Percentiles rank a stretch among this genome's conserved stretches.
Evolutionary conservation across 2,888 invertebrate species (phyloP).

Genomic region (Myopa testacea): DNA sequence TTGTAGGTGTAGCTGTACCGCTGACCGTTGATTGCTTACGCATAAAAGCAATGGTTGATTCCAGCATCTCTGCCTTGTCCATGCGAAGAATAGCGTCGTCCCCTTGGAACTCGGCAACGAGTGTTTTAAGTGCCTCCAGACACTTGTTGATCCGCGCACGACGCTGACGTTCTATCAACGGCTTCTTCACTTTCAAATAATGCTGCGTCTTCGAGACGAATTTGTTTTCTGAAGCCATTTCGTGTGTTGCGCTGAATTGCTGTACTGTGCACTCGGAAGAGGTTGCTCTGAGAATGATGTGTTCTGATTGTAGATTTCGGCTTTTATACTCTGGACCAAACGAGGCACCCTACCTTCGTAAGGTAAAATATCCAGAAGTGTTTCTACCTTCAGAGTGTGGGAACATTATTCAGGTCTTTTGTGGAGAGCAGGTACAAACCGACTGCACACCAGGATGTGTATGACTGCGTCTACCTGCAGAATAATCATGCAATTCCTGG

Average conservation of each 20-base stretch:
- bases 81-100: slow-evolving; percentile 89
- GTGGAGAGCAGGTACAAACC: slow-evolving; percentile 27
- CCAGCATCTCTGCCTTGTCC: slow-evolving; percentile 91
- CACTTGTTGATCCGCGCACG: slow-evolving; percentile 91
- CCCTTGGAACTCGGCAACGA: slow-evolving; percentile 83
- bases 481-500: neutral
- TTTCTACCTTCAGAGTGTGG: slow-evolving; percentile 47
- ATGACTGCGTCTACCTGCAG: neutral
- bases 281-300: slow-evolving; percentile 58
- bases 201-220: slow-evolving; percentile 84
- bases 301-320: slow-evolving; percentile 45
- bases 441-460: neutral
- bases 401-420: neutral
- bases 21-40: slow-evolving; percentile 74
- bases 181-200: slow-evolving; percentile 94
- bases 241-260: slow-evolving; percentile 1
- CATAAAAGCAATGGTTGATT: slow-evolving; percentile 85
- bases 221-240: slow-evolving; percentile 48
- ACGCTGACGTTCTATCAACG: slow-evolving; percentile 88
- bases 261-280: slow-evolving; percentile 51
- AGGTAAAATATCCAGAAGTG: slow-evolving; percentile 34
- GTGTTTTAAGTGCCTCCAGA: slow-evolving; percentile 87
- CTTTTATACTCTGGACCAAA: slow-evolving; percentile 53
- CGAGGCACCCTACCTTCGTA: slow-evolving; percentile 11
- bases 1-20: slow-evolving; percentile 70